These are phyloP conservation scores for Callocephalon fimbriatum DNA, from an alignment of 2,113 vertebrate species.

Conservation along the genomic window DNA sequence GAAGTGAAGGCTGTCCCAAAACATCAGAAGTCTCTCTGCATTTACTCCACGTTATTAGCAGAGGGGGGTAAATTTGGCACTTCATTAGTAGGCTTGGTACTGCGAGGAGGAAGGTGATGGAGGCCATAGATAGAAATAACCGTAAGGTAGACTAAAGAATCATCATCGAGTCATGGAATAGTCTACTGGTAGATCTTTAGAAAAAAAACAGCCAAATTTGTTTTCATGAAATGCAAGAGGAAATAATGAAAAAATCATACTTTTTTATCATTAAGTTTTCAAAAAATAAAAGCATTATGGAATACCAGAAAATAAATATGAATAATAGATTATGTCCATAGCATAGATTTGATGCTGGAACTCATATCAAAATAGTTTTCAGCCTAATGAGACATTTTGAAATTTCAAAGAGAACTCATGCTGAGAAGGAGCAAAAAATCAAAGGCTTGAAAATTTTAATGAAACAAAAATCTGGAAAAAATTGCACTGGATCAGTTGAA, in stretches of 20 bases:
- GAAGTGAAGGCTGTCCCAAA: background rate
- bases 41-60: background rate
- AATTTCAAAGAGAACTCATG: background rate
- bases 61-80: background rate
- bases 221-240: background rate
- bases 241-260: background rate
- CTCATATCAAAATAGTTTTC: background rate
- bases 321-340: background rate
- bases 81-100: background rate
- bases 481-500: background rate
- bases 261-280: background rate
- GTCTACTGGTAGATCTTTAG: background rate
- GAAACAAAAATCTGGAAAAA: background rate
- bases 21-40: background rate
- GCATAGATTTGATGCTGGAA: background rate
- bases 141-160: background rate
- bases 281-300: background rate
- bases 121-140: background rate
- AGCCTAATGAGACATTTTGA: background rate
- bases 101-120: background rate
- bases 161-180: background rate
- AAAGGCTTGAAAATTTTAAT: background rate
- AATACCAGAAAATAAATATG: background rate
- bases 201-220: accelerated
- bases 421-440: background rate